Percentiles rank a stretch among this genome's conserved stretches.
phyloP scores from a whole-genome alignment of 2,113 vertebrate genomes.

The Grammomys dolichurus region DNA sequence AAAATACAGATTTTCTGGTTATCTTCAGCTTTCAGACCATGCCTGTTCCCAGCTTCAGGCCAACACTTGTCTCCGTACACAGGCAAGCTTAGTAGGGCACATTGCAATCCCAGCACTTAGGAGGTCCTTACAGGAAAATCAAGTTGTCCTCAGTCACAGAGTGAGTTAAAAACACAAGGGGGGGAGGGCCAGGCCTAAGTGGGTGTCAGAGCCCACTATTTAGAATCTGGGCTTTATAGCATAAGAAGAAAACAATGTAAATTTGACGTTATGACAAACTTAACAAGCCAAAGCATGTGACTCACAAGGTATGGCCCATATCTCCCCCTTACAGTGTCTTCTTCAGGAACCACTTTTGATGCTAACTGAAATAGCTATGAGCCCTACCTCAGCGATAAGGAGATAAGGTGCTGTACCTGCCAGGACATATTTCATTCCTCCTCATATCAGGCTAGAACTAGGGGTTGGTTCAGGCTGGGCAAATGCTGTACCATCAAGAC shows the following conservation, averaged over 20 bases:
- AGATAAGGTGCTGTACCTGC: too few relatives aligned
- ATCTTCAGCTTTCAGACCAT: rapidly evolving
- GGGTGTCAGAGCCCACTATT: neutral
- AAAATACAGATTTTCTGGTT: neutral
- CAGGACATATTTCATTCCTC: neutral
- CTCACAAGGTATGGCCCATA: neutral
- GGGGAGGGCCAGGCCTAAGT: neutral
- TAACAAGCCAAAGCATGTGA: too few relatives aligned
- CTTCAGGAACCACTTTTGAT: neutral
- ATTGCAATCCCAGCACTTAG: neutral
- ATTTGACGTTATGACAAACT: neutral
- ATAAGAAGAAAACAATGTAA: neutral
- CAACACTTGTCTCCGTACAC: rapidly evolving
- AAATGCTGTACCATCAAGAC: neutral
- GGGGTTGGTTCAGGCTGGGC: neutral
- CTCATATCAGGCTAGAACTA: neutral
- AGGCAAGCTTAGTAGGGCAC: too few relatives aligned
- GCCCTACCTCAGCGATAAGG: neutral
- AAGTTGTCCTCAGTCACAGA: neutral
- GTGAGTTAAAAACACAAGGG: neutral
- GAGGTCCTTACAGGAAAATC: neutral
- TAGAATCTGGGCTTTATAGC: neutral
- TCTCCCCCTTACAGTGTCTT: neutral
- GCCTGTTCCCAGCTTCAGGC: rapidly evolving
- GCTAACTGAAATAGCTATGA: neutral